Percentiles rank a stretch among this genome's conserved stretches.
These are phyloP conservation scores for Bubo scandiacus DNA, from an alignment of 2,113 vertebrate species.

Conservation along the genomic window DNA sequence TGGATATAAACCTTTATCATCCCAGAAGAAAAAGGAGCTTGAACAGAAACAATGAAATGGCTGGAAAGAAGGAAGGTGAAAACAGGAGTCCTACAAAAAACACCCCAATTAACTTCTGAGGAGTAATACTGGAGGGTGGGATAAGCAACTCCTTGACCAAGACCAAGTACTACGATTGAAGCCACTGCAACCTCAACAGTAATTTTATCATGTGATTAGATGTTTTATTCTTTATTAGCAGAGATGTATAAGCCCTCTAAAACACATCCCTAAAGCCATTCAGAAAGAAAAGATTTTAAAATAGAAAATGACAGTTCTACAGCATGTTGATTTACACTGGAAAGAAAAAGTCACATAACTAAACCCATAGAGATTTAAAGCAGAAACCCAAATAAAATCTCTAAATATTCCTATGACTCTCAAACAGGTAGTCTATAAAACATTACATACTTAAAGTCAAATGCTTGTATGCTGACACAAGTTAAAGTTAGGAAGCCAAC, in stretches of 20 bases:
- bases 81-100: background rate
- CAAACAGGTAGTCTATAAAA: background rate
- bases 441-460: background rate
- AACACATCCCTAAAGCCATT: background rate
- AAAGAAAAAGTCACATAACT: background rate
- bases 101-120: background rate
- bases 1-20: background rate
- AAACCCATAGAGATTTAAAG: background rate
- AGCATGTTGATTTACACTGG: background rate
- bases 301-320: background rate
- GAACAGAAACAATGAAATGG: background rate
- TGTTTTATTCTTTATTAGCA: background rate
- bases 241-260: background rate
- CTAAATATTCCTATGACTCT: background rate
- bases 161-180: background rate
- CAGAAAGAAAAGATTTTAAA: background rate
- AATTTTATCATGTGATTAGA: background rate
- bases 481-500: background rate
- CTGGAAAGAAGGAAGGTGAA: background rate
- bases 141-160: background rate
- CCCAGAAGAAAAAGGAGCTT: background rate
- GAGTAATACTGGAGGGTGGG: background rate
- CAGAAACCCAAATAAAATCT: background rate
- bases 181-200: background rate
- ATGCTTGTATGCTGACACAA: background rate